Evolutionary conservation across 92 coral and sea anemone genomes (phyloP).

Genomic region (Siderastrea radians): DNA sequence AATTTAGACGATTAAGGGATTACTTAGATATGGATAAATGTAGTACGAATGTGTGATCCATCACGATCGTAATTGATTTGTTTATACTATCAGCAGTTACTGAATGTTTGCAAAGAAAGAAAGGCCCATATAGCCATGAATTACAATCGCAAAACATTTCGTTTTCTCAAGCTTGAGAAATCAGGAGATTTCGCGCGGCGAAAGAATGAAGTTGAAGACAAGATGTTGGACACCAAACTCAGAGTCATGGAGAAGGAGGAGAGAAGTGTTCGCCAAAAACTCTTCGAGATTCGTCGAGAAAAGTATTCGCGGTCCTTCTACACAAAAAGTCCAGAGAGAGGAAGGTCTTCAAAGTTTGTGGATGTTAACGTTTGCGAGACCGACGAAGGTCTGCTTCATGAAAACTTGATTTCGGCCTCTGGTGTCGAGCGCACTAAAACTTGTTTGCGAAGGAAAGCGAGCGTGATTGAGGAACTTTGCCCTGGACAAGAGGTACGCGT

Average conservation of each 20-base stretch:
- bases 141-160: not conserved
- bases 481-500: conserved; percentile 31
- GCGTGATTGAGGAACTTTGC: not conserved
- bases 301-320: conserved; percentile 69
- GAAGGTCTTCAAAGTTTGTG: conserved; percentile 22
- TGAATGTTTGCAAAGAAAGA: not conserved
- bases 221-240: conserved; percentile 48
- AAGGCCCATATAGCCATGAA: conserved; percentile 1
- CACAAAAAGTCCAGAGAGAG: conserved; percentile 11
- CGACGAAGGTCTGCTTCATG: not conserved
- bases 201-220: conserved; percentile 53
- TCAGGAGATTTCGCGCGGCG: conserved; percentile 53
- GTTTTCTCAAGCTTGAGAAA: conserved; percentile 18
- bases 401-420: conserved; percentile 21
- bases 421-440: conserved; percentile 21
- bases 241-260: conserved; percentile 50
- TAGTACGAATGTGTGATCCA: not conserved
- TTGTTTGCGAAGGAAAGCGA: conserved; percentile 16
- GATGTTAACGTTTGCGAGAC: conserved; percentile 30
- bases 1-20: conserved; percentile 12
- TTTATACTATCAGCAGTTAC: not conserved
- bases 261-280: conserved; percentile 26
- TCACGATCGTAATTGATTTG: not conserved
- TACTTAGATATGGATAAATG: conserved; percentile 2
- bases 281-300: conserved; percentile 57